Conservation (phyloP, 35 echinoderm and acorn worm genomes). For the Heliocidaris erythrogramma region DNA sequence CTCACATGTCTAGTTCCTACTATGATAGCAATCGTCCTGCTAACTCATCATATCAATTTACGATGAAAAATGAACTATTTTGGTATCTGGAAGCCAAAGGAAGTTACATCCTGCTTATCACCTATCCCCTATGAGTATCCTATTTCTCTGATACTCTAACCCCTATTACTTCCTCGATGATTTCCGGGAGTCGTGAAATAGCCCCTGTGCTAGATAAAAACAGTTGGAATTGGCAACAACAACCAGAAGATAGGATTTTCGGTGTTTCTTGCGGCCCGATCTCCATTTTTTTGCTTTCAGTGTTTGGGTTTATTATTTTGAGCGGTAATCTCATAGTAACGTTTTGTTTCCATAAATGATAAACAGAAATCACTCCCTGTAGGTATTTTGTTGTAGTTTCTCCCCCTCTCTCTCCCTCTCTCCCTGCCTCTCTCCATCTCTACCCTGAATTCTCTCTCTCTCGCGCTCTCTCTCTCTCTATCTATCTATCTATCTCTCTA, state of each 20-base stretch:
- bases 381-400: too few species aligned
- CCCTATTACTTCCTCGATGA: neutral
- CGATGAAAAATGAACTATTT: neutral
- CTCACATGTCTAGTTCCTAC: neutral
- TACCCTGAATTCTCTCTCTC: too few species aligned
- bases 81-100: neutral
- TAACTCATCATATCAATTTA: neutral
- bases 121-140: neutral
- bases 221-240: neutral
- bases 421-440: too few species aligned
- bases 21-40: neutral
- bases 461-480: too few species aligned
- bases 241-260: neutral
- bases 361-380: too few species aligned
- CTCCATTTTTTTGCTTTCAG: too few species aligned
- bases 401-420: too few species aligned
- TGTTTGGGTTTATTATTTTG: too few species aligned
- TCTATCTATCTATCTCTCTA: too few species aligned
- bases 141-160: neutral
- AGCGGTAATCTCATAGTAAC: too few species aligned
- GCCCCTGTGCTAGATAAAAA: neutral
- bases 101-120: neutral
- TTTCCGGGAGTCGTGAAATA: neutral
- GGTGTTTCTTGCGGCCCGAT: too few species aligned
- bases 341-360: too few species aligned